Conservation (phyloP, 2,888 invertebrate genomes). For the Ophraella communa region DNA sequence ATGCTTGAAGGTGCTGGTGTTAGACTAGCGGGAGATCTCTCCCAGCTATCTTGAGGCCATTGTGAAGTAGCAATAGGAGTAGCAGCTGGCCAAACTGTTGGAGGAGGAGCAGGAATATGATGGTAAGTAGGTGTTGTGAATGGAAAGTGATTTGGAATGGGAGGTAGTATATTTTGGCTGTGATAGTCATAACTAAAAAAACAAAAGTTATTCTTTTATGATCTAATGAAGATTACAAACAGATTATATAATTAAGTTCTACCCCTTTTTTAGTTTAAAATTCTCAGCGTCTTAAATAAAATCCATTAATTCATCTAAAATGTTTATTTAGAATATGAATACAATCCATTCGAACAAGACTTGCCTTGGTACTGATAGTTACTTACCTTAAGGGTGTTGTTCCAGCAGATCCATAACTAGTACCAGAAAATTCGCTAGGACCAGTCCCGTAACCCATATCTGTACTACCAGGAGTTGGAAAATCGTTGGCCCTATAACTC, state of each 20-base stretch:
- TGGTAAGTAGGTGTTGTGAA: constrained; percentile 50
- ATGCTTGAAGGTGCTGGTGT: constrained; percentile 33
- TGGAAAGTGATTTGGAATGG: constrained; percentile 47
- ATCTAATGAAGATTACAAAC: neutral
- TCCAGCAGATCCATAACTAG: constrained; percentile 61
- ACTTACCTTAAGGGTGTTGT: constrained; percentile 60
- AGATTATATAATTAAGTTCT: neutral
- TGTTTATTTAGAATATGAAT: too few species aligned
- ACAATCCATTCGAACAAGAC: too few species aligned
- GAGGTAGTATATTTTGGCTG: constrained; percentile 37
- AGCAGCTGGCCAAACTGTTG: constrained; percentile 40
- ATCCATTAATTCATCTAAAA: too few species aligned
- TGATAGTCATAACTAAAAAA: constrained; percentile 50
- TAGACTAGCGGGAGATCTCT: constrained; percentile 37
- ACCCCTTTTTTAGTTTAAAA: too few species aligned
- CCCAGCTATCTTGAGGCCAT: constrained; percentile 43
- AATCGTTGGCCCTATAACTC: constrained; percentile 48
- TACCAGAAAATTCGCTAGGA: constrained; percentile 62
- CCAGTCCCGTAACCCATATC: constrained; percentile 64
- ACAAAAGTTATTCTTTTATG: neutral
- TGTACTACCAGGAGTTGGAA: constrained; percentile 53
- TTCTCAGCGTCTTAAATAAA: too few species aligned
- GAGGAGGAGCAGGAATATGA: constrained; percentile 34
- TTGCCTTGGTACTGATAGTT: neutral
- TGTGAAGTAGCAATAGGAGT: constrained; percentile 36